phyloP scores from a whole-genome alignment of 2,888 invertebrate species.

The Microctonus aethiopoides region DNA sequence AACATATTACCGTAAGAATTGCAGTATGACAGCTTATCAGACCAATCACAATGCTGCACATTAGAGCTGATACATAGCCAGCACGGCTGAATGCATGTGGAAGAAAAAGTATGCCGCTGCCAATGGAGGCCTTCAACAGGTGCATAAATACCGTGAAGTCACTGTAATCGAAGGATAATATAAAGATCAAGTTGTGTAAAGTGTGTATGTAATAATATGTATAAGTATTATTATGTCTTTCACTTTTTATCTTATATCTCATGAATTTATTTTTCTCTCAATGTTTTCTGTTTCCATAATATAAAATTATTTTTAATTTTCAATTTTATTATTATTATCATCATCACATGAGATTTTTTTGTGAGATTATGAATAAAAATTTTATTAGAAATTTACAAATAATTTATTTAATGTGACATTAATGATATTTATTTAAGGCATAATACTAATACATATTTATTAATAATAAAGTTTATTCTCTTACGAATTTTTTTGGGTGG shows the following conservation, averaged over 20 bases:
- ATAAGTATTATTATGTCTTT: not conserved
- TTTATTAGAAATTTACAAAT: too few species aligned
- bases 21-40: constrained; percentile 91
- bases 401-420: too few species aligned
- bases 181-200: not conserved
- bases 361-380: too few species aligned
- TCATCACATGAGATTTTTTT: not conserved
- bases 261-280: constrained; percentile 3
- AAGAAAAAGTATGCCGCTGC: constrained; percentile 90
- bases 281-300: not conserved
- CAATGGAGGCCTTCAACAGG: constrained; percentile 91
- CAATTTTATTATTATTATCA: not conserved
- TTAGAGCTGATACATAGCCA: constrained; percentile 79
- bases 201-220: not conserved
- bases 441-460: not conserved
- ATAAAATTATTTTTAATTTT: not conserved
- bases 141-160: constrained; percentile 86
- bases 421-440: too few species aligned
- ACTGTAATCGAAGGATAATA: constrained; percentile 66
- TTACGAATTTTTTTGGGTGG: constrained; percentile 24
- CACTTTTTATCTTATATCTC: constrained; percentile 11
- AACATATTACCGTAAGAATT: constrained; percentile 85
- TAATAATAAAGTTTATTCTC: constrained; percentile 8
- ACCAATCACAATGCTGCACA: constrained; percentile 82
- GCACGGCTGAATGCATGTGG: constrained; percentile 88